Evolutionary conservation across 2,113 vertebrate species (phyloP).

Genomic region (Paramormyrops kingsleyae): DNA sequence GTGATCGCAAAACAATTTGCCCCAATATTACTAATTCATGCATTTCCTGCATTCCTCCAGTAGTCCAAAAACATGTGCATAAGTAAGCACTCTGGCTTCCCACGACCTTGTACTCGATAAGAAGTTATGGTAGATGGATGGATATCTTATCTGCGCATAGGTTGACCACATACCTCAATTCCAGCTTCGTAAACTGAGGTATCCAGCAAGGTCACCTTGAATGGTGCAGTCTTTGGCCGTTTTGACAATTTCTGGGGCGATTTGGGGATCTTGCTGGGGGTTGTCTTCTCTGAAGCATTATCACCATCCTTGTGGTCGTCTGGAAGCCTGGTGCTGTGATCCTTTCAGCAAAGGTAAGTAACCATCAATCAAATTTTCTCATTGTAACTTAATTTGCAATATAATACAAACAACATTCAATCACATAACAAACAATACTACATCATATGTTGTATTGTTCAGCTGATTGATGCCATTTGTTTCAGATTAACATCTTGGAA

Average conservation of each 20-base stretch:
- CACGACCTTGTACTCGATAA: neutral
- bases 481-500: neutral
- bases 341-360: conserved; percentile 32
- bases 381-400: neutral
- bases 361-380: neutral
- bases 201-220: conserved; percentile 87
- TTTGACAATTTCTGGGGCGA: conserved; percentile 88
- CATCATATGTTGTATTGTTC: neutral
- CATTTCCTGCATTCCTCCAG: conserved; percentile 25
- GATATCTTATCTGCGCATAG: neutral
- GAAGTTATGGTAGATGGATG: neutral
- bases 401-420: neutral
- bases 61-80: neutral
- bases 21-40: neutral
- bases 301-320: conserved; percentile 75
- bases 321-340: conserved; percentile 51
- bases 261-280: conserved; percentile 83
- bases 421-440: neutral
- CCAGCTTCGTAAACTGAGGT: conserved; percentile 78
- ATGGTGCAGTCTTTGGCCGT: conserved; percentile 76
- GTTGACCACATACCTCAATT: conserved; percentile 74
- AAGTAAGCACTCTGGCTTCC: neutral
- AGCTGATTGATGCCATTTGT: neutral
- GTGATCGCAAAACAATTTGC: neutral
- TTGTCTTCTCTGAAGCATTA: conserved; percentile 81